phyloP scores from a whole-genome alignment of 2,888 invertebrate species.

The Spialia ferax region DNA sequence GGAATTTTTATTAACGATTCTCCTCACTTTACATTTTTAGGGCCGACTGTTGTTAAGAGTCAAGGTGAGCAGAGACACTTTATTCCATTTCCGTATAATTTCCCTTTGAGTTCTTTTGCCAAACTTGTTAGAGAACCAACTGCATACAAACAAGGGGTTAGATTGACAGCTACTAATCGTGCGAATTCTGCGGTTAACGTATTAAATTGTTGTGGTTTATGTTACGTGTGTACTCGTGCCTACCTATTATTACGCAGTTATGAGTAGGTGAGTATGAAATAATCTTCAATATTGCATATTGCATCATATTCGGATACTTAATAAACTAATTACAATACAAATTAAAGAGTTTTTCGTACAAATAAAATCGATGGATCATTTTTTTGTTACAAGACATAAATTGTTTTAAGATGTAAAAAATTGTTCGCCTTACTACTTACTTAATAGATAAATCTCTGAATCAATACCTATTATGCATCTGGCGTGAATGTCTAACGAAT shows the following conservation, averaged over 20 bases:
- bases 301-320: no score
- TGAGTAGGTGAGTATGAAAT: no score
- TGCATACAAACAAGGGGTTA: slow-evolving; percentile 15
- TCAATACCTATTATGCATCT: slow-evolving; percentile 1
- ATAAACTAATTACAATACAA: no score
- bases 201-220: slow-evolving; percentile 40
- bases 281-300: no score
- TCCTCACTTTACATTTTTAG: slow-evolving; percentile 79
- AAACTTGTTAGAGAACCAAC: slow-evolving; percentile 28
- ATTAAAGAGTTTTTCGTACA: no score
- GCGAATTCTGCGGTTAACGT: slow-evolving; percentile 34
- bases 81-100: slow-evolving; percentile 45
- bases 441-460: not conserved
- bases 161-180: slow-evolving; percentile 21
- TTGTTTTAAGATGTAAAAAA: no score
- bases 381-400: no score
- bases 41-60: slow-evolving; percentile 66
- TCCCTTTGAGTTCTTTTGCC: slow-evolving; percentile 8
- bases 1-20: slow-evolving; percentile 86
- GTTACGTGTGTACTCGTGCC: not conserved
- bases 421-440: no score
- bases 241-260: not conserved
- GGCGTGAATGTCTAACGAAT: not conserved
- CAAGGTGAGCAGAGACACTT: slow-evolving; percentile 66
- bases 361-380: no score